Evolutionary conservation across 2,888 invertebrate species (phyloP), one percentile per base, ranked within the genome.

Genomic region (Aproaerema taeniolella): DNA sequence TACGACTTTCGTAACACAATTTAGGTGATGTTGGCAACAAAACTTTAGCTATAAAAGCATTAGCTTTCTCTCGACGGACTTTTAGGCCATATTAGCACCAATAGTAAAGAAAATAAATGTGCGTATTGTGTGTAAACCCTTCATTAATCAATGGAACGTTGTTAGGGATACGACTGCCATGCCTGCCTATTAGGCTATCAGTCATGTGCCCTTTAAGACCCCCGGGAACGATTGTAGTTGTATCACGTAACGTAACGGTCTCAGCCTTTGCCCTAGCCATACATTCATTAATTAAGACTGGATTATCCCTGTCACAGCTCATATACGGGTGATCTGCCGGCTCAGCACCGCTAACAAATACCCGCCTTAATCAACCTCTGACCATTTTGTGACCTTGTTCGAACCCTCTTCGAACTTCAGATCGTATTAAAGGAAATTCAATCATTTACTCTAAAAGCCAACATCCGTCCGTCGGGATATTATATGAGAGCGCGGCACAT

Each of bases 241-340:
- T 58, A 54, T 54, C 50, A 46, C 45, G 49, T 53, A n/a, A 25
- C 39, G 14, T 8, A 20, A 20, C 24, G 30, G 38, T 37, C 50
- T 44, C 44, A 53, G 55, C 49, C 49, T 53, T 55, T 54, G 50
- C 47, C 43, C 39, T 45, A 52, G 49, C 53, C 53, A 43, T 43
- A 43, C 52, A 58, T 62, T 56, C 54, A 64, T 63, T 65, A 62
- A 67, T 67, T 63, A 67, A 50, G 46, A 37, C 36, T 38, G 54
- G 53, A 63, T 67, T 61, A 64, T 24, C 42, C 46, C 53, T 53
- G 61, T 59, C 57, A 56, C 61, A 54, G 49, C 58, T 59, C 50
- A 58, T 58, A 55, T 41, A 42, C 45, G 50, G 49, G 50, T 58
- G 53, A 61, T 55, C 53, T 58, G 57, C 53, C 55, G 42, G 49